These are phyloP conservation scores for Macrophya annulata DNA, from an alignment of 2,888 invertebrate genomes.

Conservation along the genomic window DNA sequence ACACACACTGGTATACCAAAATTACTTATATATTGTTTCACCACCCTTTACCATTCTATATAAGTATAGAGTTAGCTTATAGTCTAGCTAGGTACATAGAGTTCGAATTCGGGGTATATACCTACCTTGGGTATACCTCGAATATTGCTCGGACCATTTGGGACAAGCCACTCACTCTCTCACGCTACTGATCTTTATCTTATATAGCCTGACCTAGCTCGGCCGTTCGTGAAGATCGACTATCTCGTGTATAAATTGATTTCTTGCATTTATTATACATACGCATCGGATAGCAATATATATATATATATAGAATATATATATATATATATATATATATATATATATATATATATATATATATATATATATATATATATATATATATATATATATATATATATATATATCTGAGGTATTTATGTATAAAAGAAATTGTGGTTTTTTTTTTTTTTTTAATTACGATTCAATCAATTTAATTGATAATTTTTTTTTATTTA, in stretches of 20 bases:
- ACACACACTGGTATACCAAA: neutral
- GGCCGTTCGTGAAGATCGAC: slow-evolving; percentile 1
- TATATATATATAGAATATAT: neutral
- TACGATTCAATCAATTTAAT: too few species aligned
- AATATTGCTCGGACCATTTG: slow-evolving; percentile 17
- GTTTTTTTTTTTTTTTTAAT: too few species aligned
- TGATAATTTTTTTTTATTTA: too few species aligned
- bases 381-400: neutral
- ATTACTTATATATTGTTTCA: neutral
- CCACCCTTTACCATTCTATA: neutral
- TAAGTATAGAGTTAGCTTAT: too few species aligned
- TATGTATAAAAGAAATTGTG: neutral
- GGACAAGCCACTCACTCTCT: slow-evolving; percentile 35
- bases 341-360: neutral
- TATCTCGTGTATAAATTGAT: slow-evolving; percentile 49
- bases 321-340: neutral
- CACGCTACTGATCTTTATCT: slow-evolving; percentile 50
- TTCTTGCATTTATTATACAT: slow-evolving; percentile 47
- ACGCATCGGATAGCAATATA: neutral
- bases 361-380: neutral
- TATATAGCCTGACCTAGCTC: slow-evolving; percentile 24
- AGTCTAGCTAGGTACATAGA: neutral
- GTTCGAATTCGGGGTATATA: neutral
- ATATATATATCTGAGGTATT: neutral
- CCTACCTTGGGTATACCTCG: neutral